Conservation (phyloP, 2,113 vertebrate genomes). For the Larimichthys polyactis region DNA sequence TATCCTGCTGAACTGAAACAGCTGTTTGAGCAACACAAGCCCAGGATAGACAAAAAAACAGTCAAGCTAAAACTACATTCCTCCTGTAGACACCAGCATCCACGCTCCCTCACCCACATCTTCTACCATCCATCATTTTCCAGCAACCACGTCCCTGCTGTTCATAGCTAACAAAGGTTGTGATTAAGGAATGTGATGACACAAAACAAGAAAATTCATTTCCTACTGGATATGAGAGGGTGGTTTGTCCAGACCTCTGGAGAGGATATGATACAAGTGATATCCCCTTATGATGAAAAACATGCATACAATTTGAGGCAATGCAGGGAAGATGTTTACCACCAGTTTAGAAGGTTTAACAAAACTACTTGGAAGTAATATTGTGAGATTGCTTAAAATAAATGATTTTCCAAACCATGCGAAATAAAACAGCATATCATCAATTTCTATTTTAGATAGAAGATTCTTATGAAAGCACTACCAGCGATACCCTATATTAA, state of each 20-base stretch:
- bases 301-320: constrained; percentile 5
- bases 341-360: neutral
- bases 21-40: neutral
- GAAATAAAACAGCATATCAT: neutral
- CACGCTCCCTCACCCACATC: neutral
- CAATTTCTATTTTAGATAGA: neutral
- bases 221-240: neutral
- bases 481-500: neutral
- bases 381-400: neutral
- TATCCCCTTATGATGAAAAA: neutral
- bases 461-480: neutral
- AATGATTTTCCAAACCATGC: neutral
- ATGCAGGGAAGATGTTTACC: neutral
- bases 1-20: too few relatives aligned
- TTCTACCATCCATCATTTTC: neutral
- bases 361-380: neutral
- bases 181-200: neutral
- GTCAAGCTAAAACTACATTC: neutral
- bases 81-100: neutral
- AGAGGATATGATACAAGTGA: neutral
- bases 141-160: neutral
- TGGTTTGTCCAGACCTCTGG: neutral
- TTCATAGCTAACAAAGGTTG: neutral
- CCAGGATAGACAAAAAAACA: neutral
- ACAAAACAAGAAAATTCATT: neutral